Base-by-base conservation (phyloP, 1,140 invertebrate genomes). In the Mya arenaria region DNA sequence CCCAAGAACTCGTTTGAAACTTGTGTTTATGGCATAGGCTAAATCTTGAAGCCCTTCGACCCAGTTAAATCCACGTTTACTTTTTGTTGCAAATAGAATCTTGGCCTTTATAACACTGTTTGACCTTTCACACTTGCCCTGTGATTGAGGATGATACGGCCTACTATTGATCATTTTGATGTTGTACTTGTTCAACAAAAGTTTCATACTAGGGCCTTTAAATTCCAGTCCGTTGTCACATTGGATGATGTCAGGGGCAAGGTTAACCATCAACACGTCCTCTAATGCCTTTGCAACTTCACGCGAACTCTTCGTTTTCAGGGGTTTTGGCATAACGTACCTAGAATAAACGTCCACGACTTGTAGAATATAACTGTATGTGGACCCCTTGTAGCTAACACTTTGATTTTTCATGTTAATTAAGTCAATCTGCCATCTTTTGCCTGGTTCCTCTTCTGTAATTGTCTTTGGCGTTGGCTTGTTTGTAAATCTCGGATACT, bases 41-140 rank as follows among this genome's bases (percentile, higher is more conserved):
- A 48, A 48, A 48, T 48, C 41, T 48, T 48, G 41, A 48, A 48
- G 41, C 41, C 41, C 41, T 48, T 48, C 15, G 32, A 66, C 63
- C 63, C 63, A 66, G 63, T 66, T 66, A 66, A 66, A 66, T 15
- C 63, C 63, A n/a, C 23, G 23, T 60, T 66, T 66, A 28, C 63
- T 66, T 66, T 32, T 66, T 15, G 25, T 28, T 15, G 63, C 63
- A 66, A 66, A 66, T 25, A 66, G 32, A 32, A 34, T 66, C 32
- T 66, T 66, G 13, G n/a, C 32, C 63, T 32, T 66, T 36, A 66
- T 28, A 30, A 36, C 23, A n/a, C 32, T n/a, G 63, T 66, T 66
- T n/a, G 63, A 15, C 32, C 32, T 25, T 66, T 34, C 63, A 32
- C 63, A 66, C 32, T 66, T 66, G 13, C 63, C 63, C 63, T 66